Evolutionary conservation across 2,888 invertebrate species (phyloP), one percentile per base, ranked within the genome.

Genomic region (Phortica okadai): DNA sequence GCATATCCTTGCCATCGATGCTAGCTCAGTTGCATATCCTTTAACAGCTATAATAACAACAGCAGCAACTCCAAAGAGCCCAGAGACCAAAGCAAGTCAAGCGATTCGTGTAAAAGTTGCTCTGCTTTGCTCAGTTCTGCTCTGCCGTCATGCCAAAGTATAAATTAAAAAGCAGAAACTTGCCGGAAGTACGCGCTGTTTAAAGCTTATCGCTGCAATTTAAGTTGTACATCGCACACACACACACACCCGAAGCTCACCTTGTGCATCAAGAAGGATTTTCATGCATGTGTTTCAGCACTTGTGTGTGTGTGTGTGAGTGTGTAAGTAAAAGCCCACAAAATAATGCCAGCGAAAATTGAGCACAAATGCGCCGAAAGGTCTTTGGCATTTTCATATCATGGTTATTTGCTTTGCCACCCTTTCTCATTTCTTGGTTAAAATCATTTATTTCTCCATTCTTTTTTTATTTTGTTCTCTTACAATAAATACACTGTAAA

Each of bases 151-250:
- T 56, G 58, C 44, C 25, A 73, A 73, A 45, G 76, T 72, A 76
- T 76, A 70, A 76, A 76, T 76, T 74, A 74, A 76, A 76, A 72
- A 76, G 66, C 44, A 16, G 76, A 76, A 75, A 78, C 78, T 79
- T 83, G 84, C 84, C 89, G 89, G 87, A 88, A 84, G 84, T 87
- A 76, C 80, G 82, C 80, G 82, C 85, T 83, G 83, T 86, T 88
- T 88, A 88, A 87, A 88, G 89, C 89, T 88, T 88, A 87, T 87
- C 89, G 89, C 84, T 80, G 86, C 83, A 85, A 88, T 88, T 87
- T 82, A 82, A 87, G 81, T 83, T 83, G 42, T 73, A 76, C 75
- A 50, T 77, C 79, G 77, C 81, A 25, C 50, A n/a, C 56, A 7
- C 56, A 33, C 16, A n/a, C 25, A 10, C 25, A 7, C 33, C 1